Evolutionary conservation across 2,113 vertebrate genomes (phyloP).

Genomic region (Morone chrysops): DNA sequence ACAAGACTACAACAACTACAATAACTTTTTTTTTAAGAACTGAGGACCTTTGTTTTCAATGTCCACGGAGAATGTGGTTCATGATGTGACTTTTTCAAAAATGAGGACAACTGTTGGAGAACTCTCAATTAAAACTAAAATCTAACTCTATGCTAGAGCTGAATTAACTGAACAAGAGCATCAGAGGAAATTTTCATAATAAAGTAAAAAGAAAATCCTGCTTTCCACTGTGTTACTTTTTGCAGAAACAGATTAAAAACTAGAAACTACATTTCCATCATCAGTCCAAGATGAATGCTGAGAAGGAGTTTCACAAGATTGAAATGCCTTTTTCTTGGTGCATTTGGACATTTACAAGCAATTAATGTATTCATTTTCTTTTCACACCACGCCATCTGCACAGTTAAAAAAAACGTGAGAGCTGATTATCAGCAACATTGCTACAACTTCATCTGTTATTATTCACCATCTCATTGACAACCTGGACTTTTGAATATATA

Average conservation of each 20-base stretch:
- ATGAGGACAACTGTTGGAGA: neutral
- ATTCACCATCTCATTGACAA: slow-evolving; percentile 6
- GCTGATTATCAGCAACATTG: slow-evolving; percentile 32
- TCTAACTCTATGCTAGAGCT: neutral
- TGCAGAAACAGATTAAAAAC: slow-evolving; percentile 6
- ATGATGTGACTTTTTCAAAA: slow-evolving; percentile 3
- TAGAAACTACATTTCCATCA: slow-evolving; percentile 15
- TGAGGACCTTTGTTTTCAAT: neutral
- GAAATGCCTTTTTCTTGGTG: slow-evolving; percentile 21
- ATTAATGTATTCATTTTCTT: slow-evolving; percentile 15
- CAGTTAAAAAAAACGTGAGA: slow-evolving; percentile 18
- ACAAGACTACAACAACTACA: slow-evolving; percentile 5
- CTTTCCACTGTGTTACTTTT: neutral
- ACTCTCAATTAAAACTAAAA: neutral
- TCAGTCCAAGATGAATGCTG: slow-evolving; percentile 1
- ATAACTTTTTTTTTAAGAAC: no score
- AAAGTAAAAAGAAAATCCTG: neutral
- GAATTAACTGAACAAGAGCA: neutral
- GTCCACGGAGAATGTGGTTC: slow-evolving; percentile 1
- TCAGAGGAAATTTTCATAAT: neutral
- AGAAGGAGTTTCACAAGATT: slow-evolving; percentile 16
- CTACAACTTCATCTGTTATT: slow-evolving; percentile 10
- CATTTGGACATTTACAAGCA: slow-evolving; percentile 29
- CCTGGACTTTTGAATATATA: neutral
- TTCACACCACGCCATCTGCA: slow-evolving; percentile 36